Evolutionary conservation across 2,113 vertebrate species (phyloP), one percentile per base, ranked within the genome.

Genomic region (Actinemys pallida): DNA sequence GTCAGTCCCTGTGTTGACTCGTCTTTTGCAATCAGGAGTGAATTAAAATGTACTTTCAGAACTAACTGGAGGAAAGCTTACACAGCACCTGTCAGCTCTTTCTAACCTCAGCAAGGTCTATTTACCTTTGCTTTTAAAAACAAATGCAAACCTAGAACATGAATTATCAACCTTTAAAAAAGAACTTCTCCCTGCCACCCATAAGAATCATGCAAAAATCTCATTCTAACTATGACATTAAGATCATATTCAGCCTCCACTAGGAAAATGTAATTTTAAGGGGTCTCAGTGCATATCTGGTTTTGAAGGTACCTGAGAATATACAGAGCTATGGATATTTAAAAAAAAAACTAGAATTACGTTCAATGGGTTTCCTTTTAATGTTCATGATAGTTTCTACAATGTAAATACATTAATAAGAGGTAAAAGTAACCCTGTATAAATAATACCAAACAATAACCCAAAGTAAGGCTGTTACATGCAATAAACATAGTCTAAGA

Each of bases 1-100:
- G 79, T 95, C 96, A 96, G 95, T 96, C 94, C 95, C 93, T 94
- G 92, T 91, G 92, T 95, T 97, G 95, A 96, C 89, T 5, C 95
- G 92, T 95, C 95, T 79, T 96, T 97, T 97, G 96, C 93, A 97
- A 95, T 95, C 95, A 92, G 92, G 96, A 94, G 96, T 92, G 94
- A 96, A 94, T 95, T 97, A 96, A 96, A 92, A 96, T 7, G 31
- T 24, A 45, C 72, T 45, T 95, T 96, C 96, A 79, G 96, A 93
- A 78, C 94, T 95, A 95, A 10, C 76, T 39, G 79, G 87, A 81
- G 83, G 27, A 90, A 80, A 96, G 81, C 12, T 86, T 6, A 2
- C 84, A 81, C 90, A 95, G 72, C 78, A 92, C 65, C 50, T 3
- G 0, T 92, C 79, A 94, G 65, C 62, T 88, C 94, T 42, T 20